A percentile compares a stretch with the other conserved stretches of the same genome.
Conservation (phyloP, 2,797 vertebrate genomes). For the Epinephelus coioides region DNA sequence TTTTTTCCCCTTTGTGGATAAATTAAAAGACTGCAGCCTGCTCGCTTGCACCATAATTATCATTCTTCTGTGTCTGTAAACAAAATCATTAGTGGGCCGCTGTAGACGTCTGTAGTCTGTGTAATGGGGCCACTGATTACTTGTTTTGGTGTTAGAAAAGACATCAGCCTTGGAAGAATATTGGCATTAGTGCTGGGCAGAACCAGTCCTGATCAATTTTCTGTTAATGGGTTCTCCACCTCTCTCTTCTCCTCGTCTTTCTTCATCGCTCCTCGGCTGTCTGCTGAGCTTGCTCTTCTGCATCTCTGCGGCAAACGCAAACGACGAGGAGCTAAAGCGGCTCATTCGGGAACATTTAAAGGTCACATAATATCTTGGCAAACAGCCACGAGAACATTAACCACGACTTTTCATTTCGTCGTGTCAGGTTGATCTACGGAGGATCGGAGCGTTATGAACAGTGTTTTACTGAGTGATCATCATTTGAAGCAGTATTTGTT, state of each 20-base stretch:
- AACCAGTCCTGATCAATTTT: conserved; percentile 68
- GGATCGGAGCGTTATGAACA: conserved; percentile 11
- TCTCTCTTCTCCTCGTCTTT: conserved; percentile 26
- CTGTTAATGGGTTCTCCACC: conserved; percentile 68
- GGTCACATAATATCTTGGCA: conserved; percentile 58
- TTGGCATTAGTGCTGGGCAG: conserved; percentile 59
- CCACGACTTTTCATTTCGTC: conserved; percentile 28
- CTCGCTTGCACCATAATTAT: conserved; percentile 50
- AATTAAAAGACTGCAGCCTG: conserved; percentile 32
- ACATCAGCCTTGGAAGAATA: conserved; percentile 69
- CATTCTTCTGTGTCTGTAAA: conserved; percentile 64
- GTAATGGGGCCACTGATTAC: conserved; percentile 60
- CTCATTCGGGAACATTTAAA: conserved; percentile 55
- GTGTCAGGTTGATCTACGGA: conserved; percentile 30
- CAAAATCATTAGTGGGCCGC: conserved; percentile 62
- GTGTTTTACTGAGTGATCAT: conserved; percentile 45
- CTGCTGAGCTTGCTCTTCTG: conserved; percentile 60
- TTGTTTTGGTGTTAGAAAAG: conserved; percentile 68
- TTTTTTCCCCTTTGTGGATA: conserved; percentile 36
- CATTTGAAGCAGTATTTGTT: conserved; percentile 38
- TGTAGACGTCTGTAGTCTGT: conserved; percentile 38
- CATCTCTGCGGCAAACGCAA: conserved; percentile 17
- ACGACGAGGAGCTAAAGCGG: conserved; percentile 12
- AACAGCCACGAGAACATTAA: conserved; percentile 49
- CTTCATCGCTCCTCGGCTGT: conserved; percentile 18